A percentile compares a stretch with the other conserved stretches of the same genome.
These are phyloP conservation scores for Oscheius sp. DNA, from an alignment of 1,140 invertebrate genomes.

Conservation along the genomic window DNA sequence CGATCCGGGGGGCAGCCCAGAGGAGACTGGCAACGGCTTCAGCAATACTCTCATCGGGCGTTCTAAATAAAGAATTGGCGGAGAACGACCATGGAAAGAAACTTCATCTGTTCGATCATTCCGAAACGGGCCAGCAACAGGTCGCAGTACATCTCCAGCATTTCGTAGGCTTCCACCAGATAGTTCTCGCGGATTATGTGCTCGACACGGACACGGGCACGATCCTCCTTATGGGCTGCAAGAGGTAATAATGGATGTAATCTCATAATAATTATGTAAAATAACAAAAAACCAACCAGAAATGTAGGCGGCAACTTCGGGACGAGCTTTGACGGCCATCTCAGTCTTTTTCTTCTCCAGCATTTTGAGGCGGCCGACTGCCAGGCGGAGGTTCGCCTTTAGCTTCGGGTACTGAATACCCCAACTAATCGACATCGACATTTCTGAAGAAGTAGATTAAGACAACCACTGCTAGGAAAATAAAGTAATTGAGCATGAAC, in stretches of 20 bases:
- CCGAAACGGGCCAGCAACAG: slow-evolving; percentile 92
- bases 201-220: slow-evolving; percentile 91
- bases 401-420: slow-evolving; percentile 76
- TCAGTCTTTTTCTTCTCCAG: slow-evolving; percentile 98
- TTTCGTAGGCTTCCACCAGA: slow-evolving; percentile 96
- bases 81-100: slow-evolving; percentile 54
- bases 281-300: slow-evolving; percentile 58
- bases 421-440: slow-evolving; percentile 5
- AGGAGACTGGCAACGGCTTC: slow-evolving; percentile 92
- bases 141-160: slow-evolving; percentile 99
- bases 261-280: background rate
- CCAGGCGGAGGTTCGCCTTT: slow-evolving; percentile 88
- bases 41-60: slow-evolving; percentile 84
- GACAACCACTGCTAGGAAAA: too few relatives aligned
- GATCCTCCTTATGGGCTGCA: slow-evolving; percentile 78
- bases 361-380: slow-evolving; percentile 87
- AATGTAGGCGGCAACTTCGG: slow-evolving; percentile 96
- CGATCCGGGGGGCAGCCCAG: slow-evolving; percentile 84
- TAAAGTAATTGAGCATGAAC: too few relatives aligned
- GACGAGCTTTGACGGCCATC: slow-evolving; percentile 85
- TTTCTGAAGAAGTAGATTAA: too few relatives aligned
- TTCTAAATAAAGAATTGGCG: slow-evolving; percentile 62
- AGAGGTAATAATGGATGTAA: background rate
- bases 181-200: slow-evolving; percentile 98
- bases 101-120: slow-evolving; percentile 95